Conservation (phyloP, 2,113 vertebrate genomes). For the Condylura cristata region DNA sequence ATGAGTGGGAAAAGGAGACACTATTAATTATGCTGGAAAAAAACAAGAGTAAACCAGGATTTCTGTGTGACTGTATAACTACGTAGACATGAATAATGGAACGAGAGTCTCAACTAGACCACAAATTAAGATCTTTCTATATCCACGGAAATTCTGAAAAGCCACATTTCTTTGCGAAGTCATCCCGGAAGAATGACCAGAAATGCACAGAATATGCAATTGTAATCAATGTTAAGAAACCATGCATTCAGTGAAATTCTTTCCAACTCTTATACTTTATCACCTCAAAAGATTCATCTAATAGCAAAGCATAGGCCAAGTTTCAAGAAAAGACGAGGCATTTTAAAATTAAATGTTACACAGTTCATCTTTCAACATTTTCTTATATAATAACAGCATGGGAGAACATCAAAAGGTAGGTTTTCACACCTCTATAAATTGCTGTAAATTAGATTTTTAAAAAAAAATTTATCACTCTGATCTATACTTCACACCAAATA, state of each 20-base stretch:
- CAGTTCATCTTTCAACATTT: neutral
- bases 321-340: neutral
- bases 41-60: neutral
- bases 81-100: slow-evolving; percentile 35
- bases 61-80: neutral
- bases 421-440: neutral
- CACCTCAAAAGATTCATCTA: slow-evolving; percentile 41
- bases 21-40: neutral
- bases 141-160: slow-evolving; percentile 21
- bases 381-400: neutral
- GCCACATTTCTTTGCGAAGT: slow-evolving; percentile 45
- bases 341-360: neutral
- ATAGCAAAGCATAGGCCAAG: neutral
- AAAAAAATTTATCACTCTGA: neutral
- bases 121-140: slow-evolving; percentile 36
- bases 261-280: neutral
- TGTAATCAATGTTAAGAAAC: slow-evolving; percentile 50
- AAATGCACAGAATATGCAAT: neutral
- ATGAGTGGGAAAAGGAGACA: neutral
- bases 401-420: neutral
- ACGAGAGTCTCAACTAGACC: neutral
- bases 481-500: neutral
- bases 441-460: neutral
- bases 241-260: neutral
- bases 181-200: slow-evolving; percentile 21